Evolutionary conservation across 2,888 invertebrate species (phyloP), one percentile per base, ranked within the genome.

Genomic region (Eilema caniola): DNA sequence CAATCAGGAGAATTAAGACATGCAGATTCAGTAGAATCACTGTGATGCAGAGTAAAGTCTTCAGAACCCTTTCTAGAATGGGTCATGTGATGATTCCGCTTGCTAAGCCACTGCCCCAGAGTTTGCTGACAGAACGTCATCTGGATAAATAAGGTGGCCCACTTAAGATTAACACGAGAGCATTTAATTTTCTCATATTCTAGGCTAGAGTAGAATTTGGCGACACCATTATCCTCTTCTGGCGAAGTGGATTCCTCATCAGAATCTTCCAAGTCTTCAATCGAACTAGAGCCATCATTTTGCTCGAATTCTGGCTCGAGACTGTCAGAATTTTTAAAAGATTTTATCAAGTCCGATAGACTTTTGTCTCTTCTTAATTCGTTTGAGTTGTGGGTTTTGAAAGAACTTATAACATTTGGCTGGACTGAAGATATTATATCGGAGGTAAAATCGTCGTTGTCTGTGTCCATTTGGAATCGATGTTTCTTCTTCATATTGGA

Each of bases 91-190:
- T 85, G 86, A 82, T 97, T 97, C 63, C 98, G 93, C 33, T 96
- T 95, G 69, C 97, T 96, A 41, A 98, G 85, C 98, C 98, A 98
- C 67, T 97, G 96, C 73, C 97, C 96, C 63, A 98, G 91, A 0
- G 98, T 98, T 78, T 96, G 96, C 82, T 97, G 96, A 86, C 98
- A 98, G 66, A 97, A 95, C 57, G 97, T 96, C 98, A 98, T 98
- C 91, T 98, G 98, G 72, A 98, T 98, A 86, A 97, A 98, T 41
- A 98, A 89, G 2, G 97, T 97, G 0, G 97, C 97, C 96, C 96
- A 97, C 84, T 96, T 96, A 53, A 96, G 88, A 78, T 96, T 95
- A 0, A 95, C 90, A 24, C 95, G 84, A 0, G 94, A 94, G 65
- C 93, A 95, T 68, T 37, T 37, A 12, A 37, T 37, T 37, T 94